Conservation (phyloP, 2,797 vertebrate species). For the Cygnus olor region DNA sequence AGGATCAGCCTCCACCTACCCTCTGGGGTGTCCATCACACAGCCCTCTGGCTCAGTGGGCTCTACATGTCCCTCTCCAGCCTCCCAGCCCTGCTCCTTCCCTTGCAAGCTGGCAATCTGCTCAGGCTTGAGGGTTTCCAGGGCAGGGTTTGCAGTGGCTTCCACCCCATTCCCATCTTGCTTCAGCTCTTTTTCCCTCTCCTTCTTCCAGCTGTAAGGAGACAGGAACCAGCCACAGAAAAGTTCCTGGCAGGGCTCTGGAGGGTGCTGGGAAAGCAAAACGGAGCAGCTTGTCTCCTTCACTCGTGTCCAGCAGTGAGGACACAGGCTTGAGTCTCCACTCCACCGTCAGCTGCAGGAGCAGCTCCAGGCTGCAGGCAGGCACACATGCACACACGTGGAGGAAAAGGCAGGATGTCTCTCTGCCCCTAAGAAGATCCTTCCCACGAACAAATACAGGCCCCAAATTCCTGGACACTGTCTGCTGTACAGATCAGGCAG, state of each 20-base stretch:
- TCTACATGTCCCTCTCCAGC: neutral
- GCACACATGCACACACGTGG: accelerated
- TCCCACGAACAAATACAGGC: neutral
- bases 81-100: neutral
- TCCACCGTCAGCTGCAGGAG: neutral
- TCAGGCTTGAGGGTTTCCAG: neutral
- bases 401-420: neutral
- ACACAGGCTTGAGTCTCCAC: neutral
- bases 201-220: neutral
- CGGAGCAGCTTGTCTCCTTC: neutral
- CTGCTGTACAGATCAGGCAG: neutral
- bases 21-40: neutral
- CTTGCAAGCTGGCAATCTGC: neutral
- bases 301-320: neutral
- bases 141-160: neutral
- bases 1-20: neutral
- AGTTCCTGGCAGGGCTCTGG: neutral
- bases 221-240: neutral
- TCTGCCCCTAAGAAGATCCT: neutral
- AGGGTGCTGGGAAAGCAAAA: neutral
- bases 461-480: neutral
- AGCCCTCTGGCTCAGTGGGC: neutral
- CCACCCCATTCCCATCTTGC: too few species aligned
- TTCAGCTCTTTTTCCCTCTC: neutral
- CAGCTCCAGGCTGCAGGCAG: neutral